Percentiles rank a stretch among this genome's conserved stretches.
Conservation (phyloP, 1,140 invertebrate species). For the Cyclina sinensis region DNA sequence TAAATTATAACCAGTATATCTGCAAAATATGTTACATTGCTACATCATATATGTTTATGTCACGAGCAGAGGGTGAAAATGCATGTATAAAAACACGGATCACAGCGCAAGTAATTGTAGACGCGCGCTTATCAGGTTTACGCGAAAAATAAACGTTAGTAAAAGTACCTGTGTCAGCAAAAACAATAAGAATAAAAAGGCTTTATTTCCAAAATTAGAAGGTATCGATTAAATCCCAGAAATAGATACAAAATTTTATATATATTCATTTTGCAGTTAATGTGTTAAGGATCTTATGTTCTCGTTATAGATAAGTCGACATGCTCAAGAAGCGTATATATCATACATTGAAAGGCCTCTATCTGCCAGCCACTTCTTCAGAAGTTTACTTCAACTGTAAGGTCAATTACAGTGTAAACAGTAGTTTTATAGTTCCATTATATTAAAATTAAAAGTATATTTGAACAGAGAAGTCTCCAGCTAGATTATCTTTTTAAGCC, state of each 20-base stretch:
- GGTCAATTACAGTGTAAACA: slow-evolving; percentile 60
- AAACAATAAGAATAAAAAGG: no score
- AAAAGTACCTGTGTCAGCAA: no score
- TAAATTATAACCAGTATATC: no score
- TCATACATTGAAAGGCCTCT: neutral
- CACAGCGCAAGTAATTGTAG: no score
- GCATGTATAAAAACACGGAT: no score
- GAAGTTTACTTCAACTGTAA: slow-evolving; percentile 37
- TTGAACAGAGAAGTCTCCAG: slow-evolving; percentile 60
- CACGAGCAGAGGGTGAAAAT: no score
- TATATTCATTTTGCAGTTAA: neutral
- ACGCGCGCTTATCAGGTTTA: no score
- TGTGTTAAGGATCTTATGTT: neutral
- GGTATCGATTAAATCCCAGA: no score
- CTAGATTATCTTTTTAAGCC: slow-evolving; percentile 63
- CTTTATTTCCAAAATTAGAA: no score
- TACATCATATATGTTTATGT: no score
- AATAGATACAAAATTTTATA: neutral
- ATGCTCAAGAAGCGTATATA: slow-evolving; percentile 4
- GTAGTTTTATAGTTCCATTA: slow-evolving; percentile 55
- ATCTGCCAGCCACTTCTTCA: slow-evolving; percentile 45
- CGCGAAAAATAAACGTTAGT: no score
- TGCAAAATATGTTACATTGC: no score
- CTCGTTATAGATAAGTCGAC: slow-evolving; percentile 7
- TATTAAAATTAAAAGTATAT: slow-evolving; percentile 68